Percentiles rank a stretch among this genome's conserved stretches.
These are phyloP conservation scores for Falcaria lacertinaria DNA, from an alignment of 2,888 invertebrate genomes.

Conservation along the genomic window DNA sequence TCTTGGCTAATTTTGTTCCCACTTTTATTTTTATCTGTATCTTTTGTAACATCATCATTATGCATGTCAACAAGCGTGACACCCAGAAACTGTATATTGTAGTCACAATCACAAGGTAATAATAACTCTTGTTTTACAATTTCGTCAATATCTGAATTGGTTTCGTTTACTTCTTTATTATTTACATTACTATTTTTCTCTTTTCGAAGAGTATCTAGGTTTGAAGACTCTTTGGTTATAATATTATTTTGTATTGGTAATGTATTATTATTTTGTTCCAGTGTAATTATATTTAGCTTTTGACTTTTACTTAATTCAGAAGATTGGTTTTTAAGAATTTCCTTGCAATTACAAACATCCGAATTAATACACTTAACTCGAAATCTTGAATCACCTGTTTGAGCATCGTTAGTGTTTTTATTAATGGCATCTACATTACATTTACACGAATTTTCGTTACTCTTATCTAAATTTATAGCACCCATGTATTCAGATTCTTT, in stretches of 20 bases:
- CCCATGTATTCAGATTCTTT: conserved; percentile 57
- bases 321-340: not conserved
- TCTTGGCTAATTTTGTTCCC: conserved; percentile 4
- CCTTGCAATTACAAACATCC: conserved; percentile 21
- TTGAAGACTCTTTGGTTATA: not conserved
- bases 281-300: conserved; percentile 3
- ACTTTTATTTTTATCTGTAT: conserved; percentile 4
- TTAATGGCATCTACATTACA: conserved; percentile 15
- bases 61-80: conserved; percentile 49
- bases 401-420: conserved; percentile 8
- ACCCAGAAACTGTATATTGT: conserved; percentile 57
- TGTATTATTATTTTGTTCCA: conserved; percentile 10
- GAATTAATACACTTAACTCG: conserved; percentile 30
- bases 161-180: conserved; percentile 7
- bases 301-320: not conserved
- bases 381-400: conserved; percentile 8
- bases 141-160: conserved; percentile 13
- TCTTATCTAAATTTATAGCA: conserved; percentile 54
- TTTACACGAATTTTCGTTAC: conserved; percentile 41
- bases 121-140: conserved; percentile 18
- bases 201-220: conserved; percentile 4
- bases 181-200: conserved; percentile 1
- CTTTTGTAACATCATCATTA: conserved; percentile 10
- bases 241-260: conserved; percentile 5
- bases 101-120: conserved; percentile 32